Evolutionary conservation across 2,797 vertebrate species (phyloP), one percentile per base, ranked within the genome.

Genomic region (Sebastes ruberrimus): DNA sequence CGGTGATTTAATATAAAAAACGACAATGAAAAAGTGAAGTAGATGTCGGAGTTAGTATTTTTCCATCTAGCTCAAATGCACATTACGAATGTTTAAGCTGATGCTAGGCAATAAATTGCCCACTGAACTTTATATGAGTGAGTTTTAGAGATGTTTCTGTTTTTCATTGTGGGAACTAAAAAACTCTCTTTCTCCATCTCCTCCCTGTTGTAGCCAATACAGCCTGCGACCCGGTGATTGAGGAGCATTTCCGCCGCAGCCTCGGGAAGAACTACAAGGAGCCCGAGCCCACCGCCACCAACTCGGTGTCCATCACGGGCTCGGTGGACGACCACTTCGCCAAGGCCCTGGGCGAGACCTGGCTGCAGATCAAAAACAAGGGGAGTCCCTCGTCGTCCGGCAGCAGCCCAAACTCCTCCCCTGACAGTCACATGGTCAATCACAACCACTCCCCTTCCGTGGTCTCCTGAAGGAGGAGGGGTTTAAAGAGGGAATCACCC

Each of bases 221-320:
- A 6, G 94, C 95, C 55, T 99, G 98, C 0, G 98, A 99, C 91
- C 98, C 98, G 0, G 98, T 99, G 93, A 98, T 99, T 57, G 98
- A 99, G 78, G 98, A 99, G 90, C 98, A 99, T 87, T 99, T 99
- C 96, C 98, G 98, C 77, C 95, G 98, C 85, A 99, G 98, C 93
- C 96, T 99, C 5, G 98, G 98, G 86, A 99, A 98, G 95, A 99
- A 99, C 89, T 99, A 99, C 96, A 99, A 98, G 94, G 97, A 99
- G 90, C 97, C 98, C 0, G 98, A 99, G 93, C 97, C 98, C 0
- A 95, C 96, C 10, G 95, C 98, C 80, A 95, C 97, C 82, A 99
- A 98, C 96, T 99, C 97, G 0, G 98, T 99, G 94, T 99, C 98
- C 94, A 99, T 99, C 96, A 99, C 98, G 0, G 98, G 98, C 76